Evolutionary conservation across 2,113 vertebrate species (phyloP), one percentile per base, ranked within the genome.

Genomic region (Myotis lucifugus): DNA sequence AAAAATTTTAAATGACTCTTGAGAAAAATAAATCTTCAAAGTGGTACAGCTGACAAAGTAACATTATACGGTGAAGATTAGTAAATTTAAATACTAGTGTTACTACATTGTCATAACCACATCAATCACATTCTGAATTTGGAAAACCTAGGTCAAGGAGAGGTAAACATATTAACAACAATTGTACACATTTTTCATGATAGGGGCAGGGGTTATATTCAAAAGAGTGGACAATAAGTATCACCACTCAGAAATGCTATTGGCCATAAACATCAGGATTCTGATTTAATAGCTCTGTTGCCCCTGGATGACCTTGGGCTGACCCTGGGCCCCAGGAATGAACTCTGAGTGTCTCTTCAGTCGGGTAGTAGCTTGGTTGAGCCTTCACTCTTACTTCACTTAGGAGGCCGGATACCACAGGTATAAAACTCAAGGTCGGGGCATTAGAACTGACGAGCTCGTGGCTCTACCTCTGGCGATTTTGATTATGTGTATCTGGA

Each of bases 1-100:
- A 78, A 84, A 88, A 54, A 37, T 67, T 81, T 18, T 93, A 77
- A 86, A 1, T n/a, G n/a, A 74, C 8, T 37, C 17, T 59, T 73
- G 13, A n/a, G 46, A 34, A 25, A 90, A 70, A 83, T 29, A 34
- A 37, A 46, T 46, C 54, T 46, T 46, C 29, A 32, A 42, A 42
- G 18, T 5, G 13, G 2, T 50, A 64, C 29, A 61, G 42, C 25
- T 52, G 66, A 88, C 19, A 29, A 64, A 73, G 25, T 91, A 88
- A 67, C 13, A 66, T 25, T 67, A 18, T 34, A 76, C 1, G 2
- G 3, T 83, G 37, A 89, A 29, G 40, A 59, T 46, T 52, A 82
- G 25, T 56, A 87, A 72, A 88, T 73, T 73, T 37, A 81, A 78
- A 17, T 37, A 61, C 4, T 67, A 67, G 8, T 54, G 29, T 85